These are phyloP conservation scores for Bicyclus anynana DNA, from an alignment of 1,140 invertebrate genomes.

Conservation along the genomic window DNA sequence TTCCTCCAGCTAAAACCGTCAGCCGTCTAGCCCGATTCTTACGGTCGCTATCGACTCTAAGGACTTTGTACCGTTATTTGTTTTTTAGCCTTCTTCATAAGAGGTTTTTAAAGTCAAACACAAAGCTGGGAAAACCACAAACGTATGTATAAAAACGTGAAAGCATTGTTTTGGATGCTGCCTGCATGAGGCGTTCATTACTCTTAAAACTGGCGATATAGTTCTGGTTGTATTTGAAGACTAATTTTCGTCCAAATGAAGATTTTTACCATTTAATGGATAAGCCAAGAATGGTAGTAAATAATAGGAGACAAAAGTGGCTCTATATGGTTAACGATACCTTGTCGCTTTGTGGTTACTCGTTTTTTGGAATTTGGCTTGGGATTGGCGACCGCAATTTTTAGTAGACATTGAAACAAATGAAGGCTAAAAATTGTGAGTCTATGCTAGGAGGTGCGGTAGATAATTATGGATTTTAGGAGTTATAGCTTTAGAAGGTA, in stretches of 20 bases:
- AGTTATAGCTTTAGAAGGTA: too few species aligned
- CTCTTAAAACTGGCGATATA: background rate
- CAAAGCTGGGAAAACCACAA: slow-evolving; percentile 16
- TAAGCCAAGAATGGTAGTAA: too few species aligned
- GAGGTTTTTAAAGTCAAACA: slow-evolving; percentile 31
- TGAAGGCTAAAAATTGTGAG: too few species aligned
- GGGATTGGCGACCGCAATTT: too few species aligned
- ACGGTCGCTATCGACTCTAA: slow-evolving; percentile 37
- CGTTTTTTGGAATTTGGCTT: too few species aligned
- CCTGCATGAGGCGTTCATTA: background rate
- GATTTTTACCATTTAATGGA: too few species aligned
- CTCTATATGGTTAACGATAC: too few species aligned
- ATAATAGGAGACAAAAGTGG: too few species aligned
- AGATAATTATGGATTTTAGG: too few species aligned
- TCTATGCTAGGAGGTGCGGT: too few species aligned
- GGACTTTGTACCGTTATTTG: slow-evolving; percentile 45
- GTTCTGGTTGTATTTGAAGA: background rate
- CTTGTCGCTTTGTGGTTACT: too few species aligned
- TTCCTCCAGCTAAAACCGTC: slow-evolving; percentile 63
- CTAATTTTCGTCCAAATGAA: background rate
- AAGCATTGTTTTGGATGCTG: slow-evolving; percentile 2
- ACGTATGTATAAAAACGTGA: background rate
- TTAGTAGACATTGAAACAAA: too few species aligned
- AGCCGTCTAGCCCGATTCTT: slow-evolving; percentile 61
- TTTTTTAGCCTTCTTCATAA: slow-evolving; percentile 40